Conservation (phyloP, 2,797 vertebrate genomes). For the Botia kubotai region DNA sequence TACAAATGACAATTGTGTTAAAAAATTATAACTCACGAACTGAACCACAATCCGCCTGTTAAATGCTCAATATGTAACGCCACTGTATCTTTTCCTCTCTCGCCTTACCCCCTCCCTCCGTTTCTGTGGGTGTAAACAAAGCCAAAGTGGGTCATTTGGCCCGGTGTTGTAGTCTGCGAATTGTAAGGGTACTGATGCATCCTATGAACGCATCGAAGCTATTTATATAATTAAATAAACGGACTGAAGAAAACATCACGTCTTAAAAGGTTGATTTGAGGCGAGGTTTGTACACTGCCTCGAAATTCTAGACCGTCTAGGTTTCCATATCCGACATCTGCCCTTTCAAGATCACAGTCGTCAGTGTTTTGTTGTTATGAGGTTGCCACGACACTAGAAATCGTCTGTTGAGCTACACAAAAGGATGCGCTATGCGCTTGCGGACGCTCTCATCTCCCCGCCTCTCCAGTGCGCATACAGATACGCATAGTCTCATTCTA, state of each 20-base stretch:
- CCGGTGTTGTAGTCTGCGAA: constrained; percentile 52
- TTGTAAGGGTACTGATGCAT: constrained; percentile 27
- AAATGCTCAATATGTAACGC: background rate
- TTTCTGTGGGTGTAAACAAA: constrained; percentile 48
- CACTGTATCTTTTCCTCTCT: background rate
- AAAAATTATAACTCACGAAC: too few relatives aligned
- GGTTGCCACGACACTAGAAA: constrained; percentile 29
- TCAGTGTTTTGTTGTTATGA: constrained; percentile 3
- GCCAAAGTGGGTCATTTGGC: constrained; percentile 63
- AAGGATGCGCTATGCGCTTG: constrained; percentile 35
- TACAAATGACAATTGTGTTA: too few relatives aligned
- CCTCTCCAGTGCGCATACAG: background rate
- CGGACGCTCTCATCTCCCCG: background rate
- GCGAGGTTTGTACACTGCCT: background rate
- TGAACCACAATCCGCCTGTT: too few relatives aligned
- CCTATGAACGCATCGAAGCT: background rate
- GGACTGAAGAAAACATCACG: too few relatives aligned
- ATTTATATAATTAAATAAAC: background rate
- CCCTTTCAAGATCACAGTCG: background rate
- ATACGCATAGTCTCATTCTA: background rate
- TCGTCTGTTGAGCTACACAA: constrained; percentile 19
- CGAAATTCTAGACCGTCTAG: background rate
- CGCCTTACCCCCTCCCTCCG: background rate
- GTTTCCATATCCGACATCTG: background rate
- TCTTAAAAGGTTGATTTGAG: background rate